Evolutionary conservation across 2,797 vertebrate genomes (phyloP).

Genomic region (Tamandua tetradactyla): DNA sequence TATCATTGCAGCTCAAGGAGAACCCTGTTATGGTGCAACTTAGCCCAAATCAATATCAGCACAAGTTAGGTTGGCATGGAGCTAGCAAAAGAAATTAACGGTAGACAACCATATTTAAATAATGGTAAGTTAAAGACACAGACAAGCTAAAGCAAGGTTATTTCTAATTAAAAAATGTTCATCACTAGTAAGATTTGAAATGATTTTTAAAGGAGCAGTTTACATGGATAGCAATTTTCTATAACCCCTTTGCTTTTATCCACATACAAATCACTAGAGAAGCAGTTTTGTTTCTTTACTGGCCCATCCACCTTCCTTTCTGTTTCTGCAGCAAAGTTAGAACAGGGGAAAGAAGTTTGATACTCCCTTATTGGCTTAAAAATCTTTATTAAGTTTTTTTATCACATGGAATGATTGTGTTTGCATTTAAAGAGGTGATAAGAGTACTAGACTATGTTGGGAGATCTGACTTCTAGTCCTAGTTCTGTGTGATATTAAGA

Average conservation of each 20-base stretch:
- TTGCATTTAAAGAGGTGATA: constrained; percentile 37
- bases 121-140: constrained; percentile 41
- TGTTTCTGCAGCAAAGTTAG: background rate
- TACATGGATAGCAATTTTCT: constrained; percentile 41
- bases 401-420: background rate
- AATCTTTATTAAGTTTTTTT: constrained; percentile 36
- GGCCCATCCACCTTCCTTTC: background rate
- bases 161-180: constrained; percentile 52
- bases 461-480: background rate
- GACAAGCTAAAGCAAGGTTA: constrained; percentile 25
- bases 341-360: background rate
- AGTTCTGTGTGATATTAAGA: constrained; percentile 2
- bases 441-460: background rate
- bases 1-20: background rate
- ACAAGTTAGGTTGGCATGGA: background rate
- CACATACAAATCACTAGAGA: constrained; percentile 44
- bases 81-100: constrained; percentile 37
- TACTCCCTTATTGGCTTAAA: constrained; percentile 10
- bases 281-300: constrained; percentile 42
- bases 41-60: background rate
- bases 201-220: constrained; percentile 52
- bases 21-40: background rate
- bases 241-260: constrained; percentile 55
- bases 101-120: constrained; percentile 36
- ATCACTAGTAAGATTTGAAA: constrained; percentile 7